Conservation (phyloP, 2,888 invertebrate species). For the Nemurella pictetii region DNA sequence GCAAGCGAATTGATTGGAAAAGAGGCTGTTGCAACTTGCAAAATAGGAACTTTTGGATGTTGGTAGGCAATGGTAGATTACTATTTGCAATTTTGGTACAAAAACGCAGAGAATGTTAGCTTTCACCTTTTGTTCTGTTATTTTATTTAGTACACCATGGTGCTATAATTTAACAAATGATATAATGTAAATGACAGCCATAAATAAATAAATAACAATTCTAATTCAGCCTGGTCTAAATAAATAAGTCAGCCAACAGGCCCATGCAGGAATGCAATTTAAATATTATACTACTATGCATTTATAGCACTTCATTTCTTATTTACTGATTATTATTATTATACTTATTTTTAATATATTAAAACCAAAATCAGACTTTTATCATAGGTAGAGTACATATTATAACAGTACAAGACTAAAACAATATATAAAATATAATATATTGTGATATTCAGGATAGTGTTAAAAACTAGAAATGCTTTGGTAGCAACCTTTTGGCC, state of each 20-base stretch:
- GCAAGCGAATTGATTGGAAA: not conserved
- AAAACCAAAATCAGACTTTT: slow-evolving; percentile 1
- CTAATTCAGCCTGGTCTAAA: not conserved
- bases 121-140: not conserved
- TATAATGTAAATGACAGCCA: not conserved
- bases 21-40: not conserved
- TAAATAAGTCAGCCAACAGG: not conserved
- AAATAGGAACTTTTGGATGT: no score
- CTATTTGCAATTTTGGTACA: no score
- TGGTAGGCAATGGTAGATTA: not conserved
- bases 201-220: not conserved
- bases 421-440: not conserved
- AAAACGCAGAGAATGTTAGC: not conserved
- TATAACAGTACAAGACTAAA: not conserved
- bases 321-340: not conserved
- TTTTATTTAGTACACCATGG: not conserved
- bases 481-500: not conserved
- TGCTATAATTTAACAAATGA: not conserved
- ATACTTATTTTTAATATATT: not conserved
- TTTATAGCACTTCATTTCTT: not conserved
- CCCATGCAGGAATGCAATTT: not conserved
- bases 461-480: not conserved
- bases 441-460: not conserved
- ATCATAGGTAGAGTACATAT: not conserved
- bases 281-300: not conserved